These are phyloP conservation scores for Agrochola macilenta DNA, from an alignment of 2,888 invertebrate species.

Conservation along the genomic window DNA sequence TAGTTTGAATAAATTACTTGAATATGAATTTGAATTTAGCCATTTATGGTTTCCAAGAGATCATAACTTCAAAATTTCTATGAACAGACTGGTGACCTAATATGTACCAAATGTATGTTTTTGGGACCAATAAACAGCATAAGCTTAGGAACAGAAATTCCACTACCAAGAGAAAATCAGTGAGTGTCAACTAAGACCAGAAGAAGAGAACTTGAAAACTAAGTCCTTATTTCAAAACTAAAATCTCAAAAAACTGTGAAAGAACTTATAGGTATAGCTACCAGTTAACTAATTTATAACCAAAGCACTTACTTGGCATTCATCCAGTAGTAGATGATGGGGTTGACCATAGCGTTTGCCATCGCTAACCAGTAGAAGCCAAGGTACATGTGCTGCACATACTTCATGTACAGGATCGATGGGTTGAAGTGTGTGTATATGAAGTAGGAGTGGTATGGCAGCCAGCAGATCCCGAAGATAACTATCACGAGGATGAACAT, in stretches of 20 bases:
- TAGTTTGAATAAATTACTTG: no score
- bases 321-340: constrained; percentile 98
- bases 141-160: not conserved
- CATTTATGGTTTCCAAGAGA: not conserved
- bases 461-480: constrained; percentile 97
- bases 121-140: no score
- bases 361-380: constrained; percentile 97
- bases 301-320: constrained; percentile 93
- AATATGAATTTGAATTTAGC: no score
- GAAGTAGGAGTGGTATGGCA: constrained; percentile 97
- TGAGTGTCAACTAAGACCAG: no score
- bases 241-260: no score
- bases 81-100: no score
- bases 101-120: not conserved
- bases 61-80: not conserved
- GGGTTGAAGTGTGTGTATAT: constrained; percentile 95
- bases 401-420: constrained; percentile 91
- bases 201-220: no score
- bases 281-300: not conserved
- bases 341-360: constrained; percentile 98
- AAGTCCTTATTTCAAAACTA: no score
- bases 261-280: not conserved
- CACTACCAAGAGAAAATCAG: not conserved
- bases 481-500: constrained; percentile 97
- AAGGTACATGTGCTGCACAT: constrained; percentile 96